Conservation (phyloP, 37 sponge, comb jelly and placozoan species). For the Geodia barretti region DNA sequence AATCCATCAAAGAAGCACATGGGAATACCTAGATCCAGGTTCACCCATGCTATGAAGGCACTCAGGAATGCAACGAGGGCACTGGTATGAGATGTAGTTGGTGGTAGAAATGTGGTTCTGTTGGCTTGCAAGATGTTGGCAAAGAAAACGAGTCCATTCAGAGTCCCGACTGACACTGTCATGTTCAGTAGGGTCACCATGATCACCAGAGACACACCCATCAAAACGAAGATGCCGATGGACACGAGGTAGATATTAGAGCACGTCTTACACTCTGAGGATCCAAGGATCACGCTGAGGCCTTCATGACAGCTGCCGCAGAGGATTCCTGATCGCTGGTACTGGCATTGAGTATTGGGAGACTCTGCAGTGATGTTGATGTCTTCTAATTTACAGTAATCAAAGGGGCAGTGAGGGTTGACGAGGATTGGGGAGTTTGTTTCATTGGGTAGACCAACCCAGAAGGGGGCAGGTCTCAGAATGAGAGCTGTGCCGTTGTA, state of each 20-base stretch:
- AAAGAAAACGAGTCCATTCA: constrained; percentile 7
- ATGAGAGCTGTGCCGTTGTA: neutral
- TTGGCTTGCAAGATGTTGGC: neutral
- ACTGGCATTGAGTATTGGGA: neutral
- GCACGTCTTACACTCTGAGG: constrained; percentile 3
- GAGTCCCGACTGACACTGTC: neutral
- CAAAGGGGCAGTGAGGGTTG: constrained; percentile 12
- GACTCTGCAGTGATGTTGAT: neutral
- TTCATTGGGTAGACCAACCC: neutral
- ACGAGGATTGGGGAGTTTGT: neutral
- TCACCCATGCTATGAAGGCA: constrained; percentile 10
- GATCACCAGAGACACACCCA: constrained; percentile 1
- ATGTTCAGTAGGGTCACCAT: neutral
- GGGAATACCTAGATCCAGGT: constrained; percentile 8
- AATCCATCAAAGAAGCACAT: constrained; percentile 20
- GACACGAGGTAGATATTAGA: constrained; percentile 11
- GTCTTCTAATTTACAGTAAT: constrained; percentile 6
- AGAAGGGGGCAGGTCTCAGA: neutral
- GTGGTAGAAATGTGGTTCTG: neutral
- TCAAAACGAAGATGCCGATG: neutral
- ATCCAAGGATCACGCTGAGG: constrained; percentile 8
- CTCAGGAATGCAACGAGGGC: neutral
- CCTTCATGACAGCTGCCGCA: constrained; percentile 28
- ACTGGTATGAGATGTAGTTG: too few relatives aligned
- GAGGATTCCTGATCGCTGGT: neutral